Base-by-base conservation (phyloP, 2,797 vertebrate species). In the Crenuchus spilurus region DNA sequence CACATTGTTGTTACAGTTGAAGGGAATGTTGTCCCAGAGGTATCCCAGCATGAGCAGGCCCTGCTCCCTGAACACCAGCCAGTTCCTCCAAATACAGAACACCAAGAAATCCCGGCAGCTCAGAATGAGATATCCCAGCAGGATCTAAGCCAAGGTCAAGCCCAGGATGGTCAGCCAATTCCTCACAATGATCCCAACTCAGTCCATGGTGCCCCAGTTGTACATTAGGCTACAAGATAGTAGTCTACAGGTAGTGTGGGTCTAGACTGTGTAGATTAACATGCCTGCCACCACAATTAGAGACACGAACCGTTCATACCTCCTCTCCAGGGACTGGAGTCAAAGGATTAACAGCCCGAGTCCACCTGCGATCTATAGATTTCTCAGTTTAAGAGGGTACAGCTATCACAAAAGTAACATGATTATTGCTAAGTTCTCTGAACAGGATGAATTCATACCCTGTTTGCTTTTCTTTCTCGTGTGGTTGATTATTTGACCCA, bases 61-160 rank as follows among this genome's bases (percentile, higher is more conserved):
- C 22, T 81, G 20, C 80, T 82, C 39, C 52, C 13, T 10, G 85
- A 85, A 24, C 82, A 85, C 63, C 84, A 82, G 9, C 80, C 70
- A 2, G 79, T 81, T 24, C 66, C 39, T 11, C 85, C 82, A n/a
- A n/a, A n/a, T n/a, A n/a, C n/a, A 61, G 88, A 41, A 14, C 82
- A 88, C 60, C 78, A 89, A 0, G 46, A 70, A 16, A 64, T 4
- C 35, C 80, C 74, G 6, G 83, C 79, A 1, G 78, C 39, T 48
- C 84, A 88, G 46, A 85, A 89, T 0, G 84, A 81, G 11, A 72
- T 72, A 22, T 81, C 83, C 14, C 85, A 86, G 77, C 88, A 92
- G 4, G 80, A 87, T 75, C 70, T 87, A 68, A 87, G 84, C 41
- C 90, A 87, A 61, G 87, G 83, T 3, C 85, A 89, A 60, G 57